Base-by-base conservation (phyloP, 2,113 vertebrate genomes). In the Probosciger aterrimus region DNA sequence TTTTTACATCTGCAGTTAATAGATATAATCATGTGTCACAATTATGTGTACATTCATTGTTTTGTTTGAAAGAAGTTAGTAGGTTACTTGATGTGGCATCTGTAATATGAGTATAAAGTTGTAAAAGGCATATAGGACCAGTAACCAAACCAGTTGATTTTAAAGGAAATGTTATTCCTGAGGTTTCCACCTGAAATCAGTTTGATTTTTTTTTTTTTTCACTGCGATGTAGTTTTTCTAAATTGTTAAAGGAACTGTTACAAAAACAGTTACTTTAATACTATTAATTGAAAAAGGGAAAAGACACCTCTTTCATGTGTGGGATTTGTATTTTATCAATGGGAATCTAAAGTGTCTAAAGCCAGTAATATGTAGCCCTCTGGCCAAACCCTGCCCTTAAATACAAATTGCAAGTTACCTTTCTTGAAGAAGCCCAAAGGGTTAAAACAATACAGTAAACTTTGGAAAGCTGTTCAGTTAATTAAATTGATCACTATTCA, bases 391-490 rank as follows among this genome's bases (percentile, higher is more conserved):
- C 39, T 91, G 52, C 31, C 50, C 64, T 60, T 82, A 44, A 94
- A 85, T 81, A 89, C 82, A 92, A 93, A 55, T 96, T 96, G 62
- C 83, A 93, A 49, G 86, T 89, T 97, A 53, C 44, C 62, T 76
- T 90, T 78, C 73, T 89, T 83, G 79, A 93, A 96, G 95, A 96
- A 96, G 47, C 82, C 92, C 79, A 88, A 94, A 95, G 78, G 82
- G 96, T 97, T 98, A 97, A 97, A 97, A 97, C 96, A 98, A 97
- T 98, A 97, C 73, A 97, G 91, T 97, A 96, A 98, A 98, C 98
- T 99, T 98, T 96, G 97, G 98, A 98, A 98, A 98, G 98, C 98
- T 98, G 98, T 98, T 99, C 98, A 98, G 98, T 99, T 99, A 98
- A 98, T 99, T 98, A 98, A 98, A 98, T 97, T 98, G 98, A 99